Evolutionary conservation across 2,888 invertebrate species (phyloP).

Genomic region (Morpho deidamia): DNA sequence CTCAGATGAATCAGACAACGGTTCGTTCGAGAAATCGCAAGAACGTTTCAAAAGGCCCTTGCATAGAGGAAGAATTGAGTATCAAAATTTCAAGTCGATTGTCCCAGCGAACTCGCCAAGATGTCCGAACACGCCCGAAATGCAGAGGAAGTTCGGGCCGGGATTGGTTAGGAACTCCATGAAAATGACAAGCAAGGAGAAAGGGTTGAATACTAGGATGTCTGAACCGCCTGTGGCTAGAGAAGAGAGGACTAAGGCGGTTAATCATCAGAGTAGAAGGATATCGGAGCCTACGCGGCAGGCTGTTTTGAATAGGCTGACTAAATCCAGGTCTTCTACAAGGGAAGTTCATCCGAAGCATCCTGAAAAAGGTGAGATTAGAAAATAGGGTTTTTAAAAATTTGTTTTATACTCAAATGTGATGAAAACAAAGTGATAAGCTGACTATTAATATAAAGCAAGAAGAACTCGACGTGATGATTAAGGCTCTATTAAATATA

Average conservation of each 20-base stretch:
- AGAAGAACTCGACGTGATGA: no score
- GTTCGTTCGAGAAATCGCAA: conserved; percentile 54
- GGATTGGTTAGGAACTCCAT: conserved; percentile 63
- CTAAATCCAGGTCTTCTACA: conserved; percentile 70
- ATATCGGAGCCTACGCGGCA: conserved; percentile 61
- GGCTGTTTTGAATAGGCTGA: conserved; percentile 58
- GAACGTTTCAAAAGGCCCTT: conserved; percentile 85
- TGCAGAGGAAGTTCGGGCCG: conserved; percentile 78
- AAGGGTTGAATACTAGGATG: conserved; percentile 78
- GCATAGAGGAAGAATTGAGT: conserved; percentile 82
- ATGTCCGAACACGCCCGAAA: conserved; percentile 81
- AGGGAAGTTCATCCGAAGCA: conserved; percentile 63
- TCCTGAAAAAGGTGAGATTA: conserved; percentile 55
- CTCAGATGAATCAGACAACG: conserved; percentile 69
- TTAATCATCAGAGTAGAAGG: conserved; percentile 61
- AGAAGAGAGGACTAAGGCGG: conserved; percentile 54
- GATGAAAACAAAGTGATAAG: no score
- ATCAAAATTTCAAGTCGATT: conserved; percentile 65
- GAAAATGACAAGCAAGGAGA: conserved; percentile 65
- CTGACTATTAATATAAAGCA: not conserved
- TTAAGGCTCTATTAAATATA: no score
- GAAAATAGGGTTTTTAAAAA: no score
- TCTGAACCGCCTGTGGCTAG: conserved; percentile 71
- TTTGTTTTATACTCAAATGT: no score
- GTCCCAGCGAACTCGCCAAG: conserved; percentile 68